Evolutionary conservation across 2,113 vertebrate genomes (phyloP).

Genomic region (Phalacrocorax carbo): DNA sequence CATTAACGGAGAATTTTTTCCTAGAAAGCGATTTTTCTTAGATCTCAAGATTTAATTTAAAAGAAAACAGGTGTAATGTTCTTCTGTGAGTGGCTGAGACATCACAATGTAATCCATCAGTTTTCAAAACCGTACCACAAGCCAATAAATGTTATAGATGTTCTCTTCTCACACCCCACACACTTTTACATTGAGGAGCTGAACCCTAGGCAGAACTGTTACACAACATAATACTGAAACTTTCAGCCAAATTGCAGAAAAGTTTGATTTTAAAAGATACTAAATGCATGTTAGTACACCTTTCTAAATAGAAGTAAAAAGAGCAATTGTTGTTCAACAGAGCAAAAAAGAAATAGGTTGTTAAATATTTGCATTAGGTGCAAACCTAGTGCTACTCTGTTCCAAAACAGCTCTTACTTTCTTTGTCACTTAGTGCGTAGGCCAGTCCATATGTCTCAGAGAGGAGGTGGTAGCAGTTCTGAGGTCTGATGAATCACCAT

Average conservation of each 20-base stretch:
- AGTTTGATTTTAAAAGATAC: background rate
- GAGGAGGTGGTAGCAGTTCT: background rate
- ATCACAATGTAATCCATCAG: background rate
- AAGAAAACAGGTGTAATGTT: background rate
- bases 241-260: background rate
- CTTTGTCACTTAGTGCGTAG: background rate
- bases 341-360: background rate
- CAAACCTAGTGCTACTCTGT: background rate
- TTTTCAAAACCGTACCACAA: background rate
- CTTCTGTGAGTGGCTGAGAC: background rate
- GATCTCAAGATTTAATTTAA: background rate
- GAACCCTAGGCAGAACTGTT: background rate
- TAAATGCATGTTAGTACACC: background rate
- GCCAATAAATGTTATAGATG: background rate
- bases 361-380: background rate
- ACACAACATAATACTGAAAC: accelerated
- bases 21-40: background rate
- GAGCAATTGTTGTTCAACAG: background rate
- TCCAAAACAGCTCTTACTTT: background rate
- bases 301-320: background rate
- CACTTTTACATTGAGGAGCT: background rate
- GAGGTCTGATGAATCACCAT: background rate
- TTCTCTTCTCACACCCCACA: background rate
- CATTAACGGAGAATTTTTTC: background rate
- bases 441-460: background rate